Evolutionary conservation across 2,888 invertebrate species (phyloP).

Genomic region (Balanococcus diminutus): DNA sequence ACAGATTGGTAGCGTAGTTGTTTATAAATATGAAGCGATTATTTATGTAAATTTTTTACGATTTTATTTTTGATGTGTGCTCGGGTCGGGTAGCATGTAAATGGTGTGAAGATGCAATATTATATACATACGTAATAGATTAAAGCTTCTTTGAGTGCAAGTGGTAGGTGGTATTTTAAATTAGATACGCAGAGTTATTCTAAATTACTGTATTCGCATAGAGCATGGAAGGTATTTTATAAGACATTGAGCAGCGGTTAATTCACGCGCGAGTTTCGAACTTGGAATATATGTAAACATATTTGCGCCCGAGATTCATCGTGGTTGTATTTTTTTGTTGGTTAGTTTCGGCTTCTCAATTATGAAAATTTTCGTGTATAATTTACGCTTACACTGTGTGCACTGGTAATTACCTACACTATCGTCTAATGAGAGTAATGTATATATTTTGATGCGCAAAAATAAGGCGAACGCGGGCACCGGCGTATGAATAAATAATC

Average conservation of each 20-base stretch:
- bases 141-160: not conserved
- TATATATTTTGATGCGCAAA: not conserved
- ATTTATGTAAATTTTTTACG: slow-evolving; percentile 2
- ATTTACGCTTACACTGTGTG: not conserved
- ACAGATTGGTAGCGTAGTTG: not conserved
- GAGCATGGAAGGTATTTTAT: not conserved
- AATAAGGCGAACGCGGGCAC: not conserved
- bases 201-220: not conserved
- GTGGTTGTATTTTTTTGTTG: not conserved
- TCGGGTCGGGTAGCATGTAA: not conserved
- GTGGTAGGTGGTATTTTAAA: slow-evolving; percentile 32
- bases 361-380: not conserved
- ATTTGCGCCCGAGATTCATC: not conserved
- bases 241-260: slow-evolving; percentile 2
- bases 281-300: slow-evolving; percentile 21
- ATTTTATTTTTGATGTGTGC: not conserved
- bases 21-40: not conserved
- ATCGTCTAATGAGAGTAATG: not conserved
- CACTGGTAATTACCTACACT: not conserved
- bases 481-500: not conserved
- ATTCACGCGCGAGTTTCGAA: not conserved
- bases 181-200: slow-evolving; percentile 26
- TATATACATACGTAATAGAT: not conserved
- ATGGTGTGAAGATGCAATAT: not conserved
- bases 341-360: not conserved